Evolutionary conservation across 2,113 vertebrate genomes (phyloP).

Genomic region (Morone saxatilis): DNA sequence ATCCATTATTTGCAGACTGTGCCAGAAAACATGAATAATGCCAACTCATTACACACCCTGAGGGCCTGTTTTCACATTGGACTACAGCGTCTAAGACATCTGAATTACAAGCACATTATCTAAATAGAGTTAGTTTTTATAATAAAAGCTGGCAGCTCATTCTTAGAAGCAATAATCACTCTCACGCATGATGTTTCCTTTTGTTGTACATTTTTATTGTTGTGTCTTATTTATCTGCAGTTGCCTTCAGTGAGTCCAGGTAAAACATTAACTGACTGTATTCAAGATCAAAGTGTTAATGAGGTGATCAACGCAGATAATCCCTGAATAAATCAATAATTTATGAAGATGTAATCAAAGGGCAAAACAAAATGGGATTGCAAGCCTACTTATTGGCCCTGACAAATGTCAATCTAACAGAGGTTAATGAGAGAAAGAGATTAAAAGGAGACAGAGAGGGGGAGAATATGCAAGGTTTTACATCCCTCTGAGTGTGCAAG

Average conservation of each 20-base stretch:
- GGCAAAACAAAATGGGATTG: neutral
- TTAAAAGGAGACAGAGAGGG: neutral
- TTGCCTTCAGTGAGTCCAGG: neutral
- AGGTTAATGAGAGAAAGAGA: slow-evolving; percentile 1
- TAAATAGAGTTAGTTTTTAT: neutral
- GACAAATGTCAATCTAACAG: slow-evolving; percentile 8
- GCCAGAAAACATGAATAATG: slow-evolving; percentile 56
- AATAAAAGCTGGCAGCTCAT: neutral
- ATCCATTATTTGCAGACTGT: slow-evolving; percentile 4
- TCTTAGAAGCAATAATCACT: neutral
- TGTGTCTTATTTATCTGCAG: neutral
- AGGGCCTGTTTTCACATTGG: slow-evolving; percentile 6
- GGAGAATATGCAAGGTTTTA: neutral
- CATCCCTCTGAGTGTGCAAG: neutral
- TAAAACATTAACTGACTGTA: slow-evolving; percentile 20
- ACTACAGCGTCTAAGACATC: slow-evolving; percentile 11
- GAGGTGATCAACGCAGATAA: slow-evolving; percentile 18
- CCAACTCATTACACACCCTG: slow-evolving; percentile 10
- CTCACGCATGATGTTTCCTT: neutral
- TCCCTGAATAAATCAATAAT: slow-evolving; percentile 37
- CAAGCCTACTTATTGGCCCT: neutral
- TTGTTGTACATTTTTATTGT: neutral
- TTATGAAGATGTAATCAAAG: slow-evolving; percentile 47
- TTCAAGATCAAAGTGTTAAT: slow-evolving; percentile 21
- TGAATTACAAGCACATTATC: slow-evolving; percentile 24